These are phyloP conservation scores for Selene dorsalis DNA, from an alignment of 2,797 vertebrate species.

Conservation along the genomic window DNA sequence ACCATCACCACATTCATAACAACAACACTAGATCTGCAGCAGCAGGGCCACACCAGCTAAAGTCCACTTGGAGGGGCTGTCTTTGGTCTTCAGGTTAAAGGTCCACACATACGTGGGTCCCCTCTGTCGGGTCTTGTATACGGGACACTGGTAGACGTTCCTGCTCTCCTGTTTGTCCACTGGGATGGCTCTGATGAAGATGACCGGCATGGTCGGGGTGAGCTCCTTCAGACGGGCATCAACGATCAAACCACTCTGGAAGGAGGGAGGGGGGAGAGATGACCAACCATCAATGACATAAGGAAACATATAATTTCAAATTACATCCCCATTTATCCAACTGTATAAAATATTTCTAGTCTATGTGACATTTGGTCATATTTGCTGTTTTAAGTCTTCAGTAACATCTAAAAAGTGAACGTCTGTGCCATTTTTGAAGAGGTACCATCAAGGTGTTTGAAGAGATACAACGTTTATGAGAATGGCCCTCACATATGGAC, in stretches of 20 bases:
- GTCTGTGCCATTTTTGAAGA: too few relatives aligned
- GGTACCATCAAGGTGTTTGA: too few relatives aligned
- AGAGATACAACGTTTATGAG: too few relatives aligned
- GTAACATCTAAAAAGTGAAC: too few relatives aligned
- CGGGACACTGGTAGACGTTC: slow-evolving; percentile 89
- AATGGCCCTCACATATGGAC: too few relatives aligned
- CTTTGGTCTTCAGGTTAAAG: slow-evolving; percentile 93
- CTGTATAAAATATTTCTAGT: too few relatives aligned
- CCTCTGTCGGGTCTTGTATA: slow-evolving; percentile 93
- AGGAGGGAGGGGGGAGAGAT: too few relatives aligned
- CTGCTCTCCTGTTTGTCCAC: slow-evolving; percentile 89
- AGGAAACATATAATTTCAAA: too few relatives aligned
- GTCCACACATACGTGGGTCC: slow-evolving; percentile 96
- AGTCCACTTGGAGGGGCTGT: slow-evolving; percentile 93
- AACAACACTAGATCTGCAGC: slow-evolving; percentile 84
- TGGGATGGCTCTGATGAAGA: slow-evolving; percentile 91
- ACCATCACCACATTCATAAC: background rate
- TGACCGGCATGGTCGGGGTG: slow-evolving; percentile 89
- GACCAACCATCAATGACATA: too few relatives aligned
- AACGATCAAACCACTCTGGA: slow-evolving; percentile 86
- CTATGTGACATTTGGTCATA: too few relatives aligned
- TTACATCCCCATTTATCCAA: too few relatives aligned
- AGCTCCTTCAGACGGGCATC: slow-evolving; percentile 93
- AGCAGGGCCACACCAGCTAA: slow-evolving; percentile 93
- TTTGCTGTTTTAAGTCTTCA: too few relatives aligned